Conservation (phyloP, 2,113 vertebrate species). For the Hyla sarda region DNA sequence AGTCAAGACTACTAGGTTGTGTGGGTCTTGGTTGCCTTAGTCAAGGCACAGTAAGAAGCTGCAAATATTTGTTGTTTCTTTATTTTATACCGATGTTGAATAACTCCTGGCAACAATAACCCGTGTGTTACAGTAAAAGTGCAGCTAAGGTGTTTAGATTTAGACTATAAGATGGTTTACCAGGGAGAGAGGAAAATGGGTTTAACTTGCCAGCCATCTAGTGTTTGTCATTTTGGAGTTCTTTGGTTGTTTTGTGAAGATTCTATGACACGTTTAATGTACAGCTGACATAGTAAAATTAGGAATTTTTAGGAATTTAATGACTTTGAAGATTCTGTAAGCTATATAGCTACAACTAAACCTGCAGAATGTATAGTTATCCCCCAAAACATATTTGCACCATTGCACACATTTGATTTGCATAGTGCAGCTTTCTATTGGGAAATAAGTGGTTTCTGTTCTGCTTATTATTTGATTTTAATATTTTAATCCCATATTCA, state of each 20-base stretch:
- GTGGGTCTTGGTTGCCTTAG: neutral
- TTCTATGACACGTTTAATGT: too few relatives aligned
- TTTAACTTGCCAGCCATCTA: neutral
- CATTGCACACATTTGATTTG: neutral
- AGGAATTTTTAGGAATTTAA: neutral
- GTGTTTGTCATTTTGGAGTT: neutral
- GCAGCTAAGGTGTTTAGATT: neutral
- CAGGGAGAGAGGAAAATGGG: neutral
- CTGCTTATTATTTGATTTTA: neutral
- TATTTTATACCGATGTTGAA: neutral
- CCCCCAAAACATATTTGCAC: neutral
- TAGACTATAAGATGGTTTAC: neutral
- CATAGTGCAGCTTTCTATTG: neutral
- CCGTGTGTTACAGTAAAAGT: neutral
- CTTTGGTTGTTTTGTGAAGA: neutral
- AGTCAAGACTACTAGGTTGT: slow-evolving; percentile 68
- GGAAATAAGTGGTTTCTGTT: neutral
- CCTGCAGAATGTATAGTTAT: neutral
- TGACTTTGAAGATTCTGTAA: neutral
- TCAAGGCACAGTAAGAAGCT: neutral
- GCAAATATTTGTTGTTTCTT: neutral
- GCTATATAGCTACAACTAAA: neutral
- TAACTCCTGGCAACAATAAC: neutral
- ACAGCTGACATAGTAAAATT: neutral
- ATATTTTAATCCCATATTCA: neutral